Base-by-base conservation (phyloP, 2,888 invertebrate species). In the Hetaerina titia region DNA sequence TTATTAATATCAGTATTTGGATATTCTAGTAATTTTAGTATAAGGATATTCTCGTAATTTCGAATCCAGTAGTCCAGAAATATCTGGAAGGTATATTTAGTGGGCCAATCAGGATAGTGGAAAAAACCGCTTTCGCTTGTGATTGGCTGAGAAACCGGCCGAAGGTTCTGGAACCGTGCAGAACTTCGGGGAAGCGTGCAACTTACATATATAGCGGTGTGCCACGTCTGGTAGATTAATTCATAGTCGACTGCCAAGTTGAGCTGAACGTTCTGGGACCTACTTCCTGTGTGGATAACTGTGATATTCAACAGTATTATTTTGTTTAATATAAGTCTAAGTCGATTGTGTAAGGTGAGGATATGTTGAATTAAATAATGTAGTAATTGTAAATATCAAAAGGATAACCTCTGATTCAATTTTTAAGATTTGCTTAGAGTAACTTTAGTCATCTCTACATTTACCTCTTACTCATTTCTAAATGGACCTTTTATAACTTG, bases 1-100 rank as follows among this genome's bases (percentile, higher is more conserved):
- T 17, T 7, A 56, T 15, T 56, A 8, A 88, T 8, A 15, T 15
- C 6, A 13, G 31, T 6, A 45, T 88, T 56, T 25, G 7, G 45
- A 56, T 88, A 81, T 81, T n/a, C 31, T 81, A 9, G 22, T 81
- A 13, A 31, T 11, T 31, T 31, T 15, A 74, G 11, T 69, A n/a
- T n/a, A 0, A 25, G 58, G 11, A 92, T 74, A 74, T 64, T 92
- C 69, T 69, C 11, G 69, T 22, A 11, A 69, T 74, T 92, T 92
- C 92, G 92, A 92, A 92, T 74, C 57, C 92, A 92, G 92, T 69
- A 92, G 92, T 92, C 92, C 57, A 92, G 92, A 92, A 92, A 69
- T 92, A 92, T 92, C 92, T 92, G 92, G 92, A 92, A 89, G 69
- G 69, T 69, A 22, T 92, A 69, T 92, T 31, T 92, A n/a, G 92